Base-by-base conservation (phyloP, 1,140 invertebrate genomes). In the Zaprionus vittiger region DNA sequence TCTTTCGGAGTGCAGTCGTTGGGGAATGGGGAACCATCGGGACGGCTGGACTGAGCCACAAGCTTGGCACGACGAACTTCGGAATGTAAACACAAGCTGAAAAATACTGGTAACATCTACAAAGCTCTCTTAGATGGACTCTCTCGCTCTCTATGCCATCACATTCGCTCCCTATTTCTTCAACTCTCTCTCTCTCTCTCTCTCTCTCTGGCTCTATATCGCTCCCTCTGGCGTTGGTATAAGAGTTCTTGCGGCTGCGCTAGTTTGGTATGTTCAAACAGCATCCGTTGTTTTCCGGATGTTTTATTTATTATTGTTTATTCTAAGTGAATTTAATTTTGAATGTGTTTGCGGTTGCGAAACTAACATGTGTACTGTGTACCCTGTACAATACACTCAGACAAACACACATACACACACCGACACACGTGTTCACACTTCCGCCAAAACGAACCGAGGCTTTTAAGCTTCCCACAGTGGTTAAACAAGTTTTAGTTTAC, bases 11-110 rank as follows among this genome's bases (percentile, higher is more conserved):
- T 38, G 61, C n/a, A 41, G 52, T 22, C 20, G 55, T 1, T 47
- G n/a, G n/a, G 41, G 41, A 38, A 7, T 17, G 65, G 2, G 31
- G 9, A 11, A 34, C 9, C 31, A 11, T 34, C 12, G 38, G 34
- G 47, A 20, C 20, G 56, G 22, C n/a, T 44, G 22, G 12, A 34
- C 20, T 22, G 38, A 9, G 9, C 20, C n/a, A 20, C 55, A 41
- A 28, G 64, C 15, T 24, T 55, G 55, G 55, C 41, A 26, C 49
- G 34, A 24, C 11, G 9, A 52, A 52, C 20, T 11, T 22, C 20
- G 56, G 66, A 83, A 80, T 87, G 84, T 84, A 79, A 84, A 81
- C 81, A 89, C 17, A 77, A 74, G 26, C 70, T 69, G 52, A 47
- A 56, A 67, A 90, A 81, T 84, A 89, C 81, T 79, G 82, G 78